These are phyloP conservation scores for Acanthisitta chloris DNA, from an alignment of 2,113 vertebrate genomes.

Conservation along the genomic window DNA sequence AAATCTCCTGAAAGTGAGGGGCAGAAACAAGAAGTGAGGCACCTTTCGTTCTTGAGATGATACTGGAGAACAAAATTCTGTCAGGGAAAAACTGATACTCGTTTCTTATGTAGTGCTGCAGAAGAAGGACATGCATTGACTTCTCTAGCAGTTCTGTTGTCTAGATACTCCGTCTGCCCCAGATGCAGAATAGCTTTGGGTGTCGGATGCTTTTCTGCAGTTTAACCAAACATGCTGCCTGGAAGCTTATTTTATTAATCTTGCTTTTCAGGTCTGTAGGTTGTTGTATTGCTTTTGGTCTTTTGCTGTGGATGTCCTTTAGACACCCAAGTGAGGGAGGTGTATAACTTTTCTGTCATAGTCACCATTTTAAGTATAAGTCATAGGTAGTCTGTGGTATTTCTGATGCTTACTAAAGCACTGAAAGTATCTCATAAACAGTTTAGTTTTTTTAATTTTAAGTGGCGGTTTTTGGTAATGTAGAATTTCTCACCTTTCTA, in stretches of 20 bases:
- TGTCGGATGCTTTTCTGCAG: not conserved
- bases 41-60: not conserved
- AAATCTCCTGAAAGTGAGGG: not conserved
- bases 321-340: not conserved
- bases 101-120: not conserved
- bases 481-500: conserved; percentile 55
- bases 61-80: not conserved
- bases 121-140: not conserved
- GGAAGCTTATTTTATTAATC: not conserved
- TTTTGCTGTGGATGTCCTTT: not conserved
- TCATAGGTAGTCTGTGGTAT: not conserved
- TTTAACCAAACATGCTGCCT: not conserved
- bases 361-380: not conserved
- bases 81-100: not conserved
- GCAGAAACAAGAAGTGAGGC: not conserved
- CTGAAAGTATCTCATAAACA: not conserved
- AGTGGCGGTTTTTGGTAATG: not conserved
- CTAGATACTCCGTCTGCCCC: not conserved
- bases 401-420: not conserved
- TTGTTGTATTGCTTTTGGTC: not conserved
- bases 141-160: not conserved
- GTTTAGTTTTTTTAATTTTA: not conserved
- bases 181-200: not conserved
- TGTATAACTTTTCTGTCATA: not conserved
- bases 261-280: not conserved